Base-by-base conservation (phyloP, 2,113 vertebrate genomes). In the Crotalus helleri region DNA sequence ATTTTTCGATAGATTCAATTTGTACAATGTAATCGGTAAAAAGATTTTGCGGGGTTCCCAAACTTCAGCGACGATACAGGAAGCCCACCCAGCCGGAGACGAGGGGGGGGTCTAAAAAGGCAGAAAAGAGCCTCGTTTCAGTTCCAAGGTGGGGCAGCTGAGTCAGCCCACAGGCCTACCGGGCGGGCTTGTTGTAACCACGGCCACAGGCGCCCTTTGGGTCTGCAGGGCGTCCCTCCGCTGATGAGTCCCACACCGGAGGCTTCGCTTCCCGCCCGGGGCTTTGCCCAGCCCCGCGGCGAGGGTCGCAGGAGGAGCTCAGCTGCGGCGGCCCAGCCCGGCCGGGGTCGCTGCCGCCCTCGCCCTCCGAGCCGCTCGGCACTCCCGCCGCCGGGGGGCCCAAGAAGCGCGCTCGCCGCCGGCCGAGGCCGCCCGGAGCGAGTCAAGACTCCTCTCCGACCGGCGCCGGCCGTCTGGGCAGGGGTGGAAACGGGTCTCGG, bases 131-230 rank as follows among this genome's bases (percentile, higher is more conserved):
- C 13, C 33, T 19, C 15, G n/a, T 19, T 15, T 33, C 64, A 1
- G 1, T 17, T 13, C 64, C 64, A 0, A 12, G 12, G 4, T 3
- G 12, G 4, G 26, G 0, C 12, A n/a, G 29, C 10, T 4, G 11
- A 5, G 24, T 13, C 26, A 39, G 39, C 39, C 39, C 39, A 39
- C 39, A 39, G 3, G 59, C 10, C 10, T 64, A 4, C 26, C 26
- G 26, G 26, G 26, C 59, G 12, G 26, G 24, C 59, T 64, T 6
- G 59, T 26, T 29, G 26, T 3, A 13, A 13, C 61, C 10, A 13
- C 13, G 29, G 12, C 13, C 64, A 17, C 0, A 33, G 64, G 4
- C 64, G n/a, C 17, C 13, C 24, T 61, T 26, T 11, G 59, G 11
- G 54, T 55, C 54, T 54, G 10, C 13, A 54, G 8, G 7, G 24